Base-by-base conservation (phyloP, 2,888 invertebrate species). In the Nephrocerus scutellatus region DNA sequence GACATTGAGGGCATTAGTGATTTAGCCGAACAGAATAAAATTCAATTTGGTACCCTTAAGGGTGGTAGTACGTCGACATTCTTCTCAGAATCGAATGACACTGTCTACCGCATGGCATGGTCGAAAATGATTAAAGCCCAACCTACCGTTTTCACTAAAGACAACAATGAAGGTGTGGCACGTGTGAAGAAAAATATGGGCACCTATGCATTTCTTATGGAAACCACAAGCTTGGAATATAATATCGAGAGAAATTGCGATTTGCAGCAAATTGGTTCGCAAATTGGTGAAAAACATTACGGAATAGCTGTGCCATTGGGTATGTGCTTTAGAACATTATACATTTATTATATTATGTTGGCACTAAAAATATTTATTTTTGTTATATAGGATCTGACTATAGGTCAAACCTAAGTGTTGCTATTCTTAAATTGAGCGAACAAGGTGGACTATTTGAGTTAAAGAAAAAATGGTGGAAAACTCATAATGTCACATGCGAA, bases 181-280 rank as follows among this genome's bases (percentile, higher is more conserved):
- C 74, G 87, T 30, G 93, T 95, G 1, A 60, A 75, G 23, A 77
- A 75, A 57, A 81, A 76, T 36, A 80, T 81, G 59, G 80, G 82
- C 20, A 79, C 74, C 47, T 97, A 88, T 66, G 96, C 93, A 3
- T 97, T 89, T 63, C 78, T 98, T 44, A 93, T 96, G 89, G 97
- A 97, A 72, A 93, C 92, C 21, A 84, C 92, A 1, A 82, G 85
- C 16, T 82, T 97, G 52, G 92, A 96, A 64, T 98, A 93, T 68
- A 82, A 80, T 52, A 80, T 80, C 46, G 83, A 88, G 62, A 74
- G 84, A 47, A 74, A 84, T 57, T 92, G 92, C 63, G 78, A 84
- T 42, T 74, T 93, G 43, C 82, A 75, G 43, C 81, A 83, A 72
- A 79, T 87, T 21, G 88, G 91, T 2, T 75, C 78, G 7, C 76